Evolutionary conservation across 1,140 invertebrate genomes (phyloP).

Genomic region (Drosophila quadrilineata): DNA sequence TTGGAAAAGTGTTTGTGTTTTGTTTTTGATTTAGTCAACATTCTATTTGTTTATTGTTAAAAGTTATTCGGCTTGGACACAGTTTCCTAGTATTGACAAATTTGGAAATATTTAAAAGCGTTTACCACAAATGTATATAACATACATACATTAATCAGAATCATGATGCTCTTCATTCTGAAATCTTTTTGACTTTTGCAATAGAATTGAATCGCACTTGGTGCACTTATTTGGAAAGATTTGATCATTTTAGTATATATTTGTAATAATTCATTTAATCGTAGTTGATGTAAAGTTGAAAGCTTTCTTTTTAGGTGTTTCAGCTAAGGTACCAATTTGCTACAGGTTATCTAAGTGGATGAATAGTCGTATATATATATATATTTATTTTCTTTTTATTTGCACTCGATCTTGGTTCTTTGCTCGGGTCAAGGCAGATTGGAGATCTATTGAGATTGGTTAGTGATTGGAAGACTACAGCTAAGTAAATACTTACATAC

Average conservation of each 20-base stretch:
- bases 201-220: constrained; percentile 23
- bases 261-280: constrained; percentile 6
- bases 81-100: constrained; percentile 12
- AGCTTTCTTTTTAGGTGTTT: constrained; percentile 65
- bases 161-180: constrained; percentile 7
- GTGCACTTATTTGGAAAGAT: constrained; percentile 34
- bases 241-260: too few species aligned
- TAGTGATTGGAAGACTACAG: constrained; percentile 66
- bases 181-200: constrained; percentile 7
- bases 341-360: constrained; percentile 62
- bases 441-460: constrained; percentile 24
- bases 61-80: constrained; percentile 23
- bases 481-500: constrained; percentile 48
- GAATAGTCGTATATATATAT: too few species aligned
- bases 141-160: too few species aligned
- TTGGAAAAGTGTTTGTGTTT: constrained; percentile 19
- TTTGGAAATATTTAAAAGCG: neutral
- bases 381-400: too few species aligned
- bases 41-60: constrained; percentile 13
- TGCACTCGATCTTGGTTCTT: constrained; percentile 26
- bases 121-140: too few species aligned
- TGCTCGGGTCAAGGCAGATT: constrained; percentile 20
- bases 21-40: constrained; percentile 3
- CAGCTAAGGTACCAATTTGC: constrained; percentile 74
- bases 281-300: constrained; percentile 49